A percentile compares a stretch with the other conserved stretches of the same genome.
phyloP scores from a whole-genome alignment of 2,797 vertebrate genomes.

The Esox masquinongy region DNA sequence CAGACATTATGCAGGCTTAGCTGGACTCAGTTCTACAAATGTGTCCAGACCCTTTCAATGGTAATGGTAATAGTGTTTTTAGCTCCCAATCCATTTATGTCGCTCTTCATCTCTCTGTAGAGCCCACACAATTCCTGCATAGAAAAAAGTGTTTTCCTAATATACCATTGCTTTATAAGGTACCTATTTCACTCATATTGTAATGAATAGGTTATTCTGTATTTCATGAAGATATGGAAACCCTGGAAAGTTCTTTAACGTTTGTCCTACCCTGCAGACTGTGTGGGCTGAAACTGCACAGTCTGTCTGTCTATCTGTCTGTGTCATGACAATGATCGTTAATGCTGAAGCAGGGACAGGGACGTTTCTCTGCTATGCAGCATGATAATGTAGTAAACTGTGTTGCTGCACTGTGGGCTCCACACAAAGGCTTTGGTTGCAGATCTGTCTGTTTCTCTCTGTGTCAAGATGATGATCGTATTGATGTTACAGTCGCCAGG shows the following conservation, averaged over 20 bases:
- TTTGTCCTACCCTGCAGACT: too few relatives aligned
- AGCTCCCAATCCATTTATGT: neutral
- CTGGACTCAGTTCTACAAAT: neutral
- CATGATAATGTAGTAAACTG: neutral
- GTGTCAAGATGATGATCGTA: neutral
- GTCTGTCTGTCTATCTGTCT: too few relatives aligned
- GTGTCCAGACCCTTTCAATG: neutral
- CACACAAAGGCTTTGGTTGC: conserved; percentile 16
- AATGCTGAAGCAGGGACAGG: neutral
- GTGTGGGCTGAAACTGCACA: too few relatives aligned
- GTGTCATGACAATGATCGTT: neutral
- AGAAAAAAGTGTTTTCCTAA: too few relatives aligned
- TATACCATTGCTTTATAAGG: too few relatives aligned
- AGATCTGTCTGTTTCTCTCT: neutral
- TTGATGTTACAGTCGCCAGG: neutral
- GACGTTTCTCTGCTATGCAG: neutral
- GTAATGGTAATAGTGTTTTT: neutral
- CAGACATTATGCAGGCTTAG: neutral
- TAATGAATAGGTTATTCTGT: too few relatives aligned
- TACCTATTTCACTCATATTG: too few relatives aligned
- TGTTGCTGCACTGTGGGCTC: neutral
- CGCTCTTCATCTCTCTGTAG: too few relatives aligned
- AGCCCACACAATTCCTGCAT: too few relatives aligned
- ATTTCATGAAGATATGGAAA: too few relatives aligned
- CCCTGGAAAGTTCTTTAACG: too few relatives aligned